Percentiles rank a stretch among this genome's conserved stretches.
Conservation (phyloP, 2,888 invertebrate genomes). For the Philonicus albiceps region DNA sequence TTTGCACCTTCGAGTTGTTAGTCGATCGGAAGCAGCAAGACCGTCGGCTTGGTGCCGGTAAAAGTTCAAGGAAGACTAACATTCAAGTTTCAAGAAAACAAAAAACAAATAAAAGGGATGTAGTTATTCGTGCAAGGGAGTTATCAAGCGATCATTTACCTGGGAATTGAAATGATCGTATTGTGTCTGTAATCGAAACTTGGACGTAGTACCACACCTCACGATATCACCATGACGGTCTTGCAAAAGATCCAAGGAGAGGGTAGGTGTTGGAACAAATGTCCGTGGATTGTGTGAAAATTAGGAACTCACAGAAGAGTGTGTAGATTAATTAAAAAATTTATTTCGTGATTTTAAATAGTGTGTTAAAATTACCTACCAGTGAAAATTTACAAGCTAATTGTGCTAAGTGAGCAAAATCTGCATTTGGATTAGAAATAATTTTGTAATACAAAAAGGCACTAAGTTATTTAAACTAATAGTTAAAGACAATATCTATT, state of each 20-base stretch:
- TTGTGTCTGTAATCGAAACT: neutral
- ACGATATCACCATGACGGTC: conserved; percentile 7
- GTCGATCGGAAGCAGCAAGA: neutral
- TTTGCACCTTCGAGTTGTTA: neutral
- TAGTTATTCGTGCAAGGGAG: neutral
- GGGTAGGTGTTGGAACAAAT: neutral
- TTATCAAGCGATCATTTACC: neutral
- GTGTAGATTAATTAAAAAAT: neutral
- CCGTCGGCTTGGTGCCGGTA: neutral
- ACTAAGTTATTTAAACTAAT: no score
- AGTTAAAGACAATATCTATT: neutral
- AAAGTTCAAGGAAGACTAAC: neutral
- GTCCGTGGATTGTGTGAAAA: neutral
- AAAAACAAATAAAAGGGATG: no score
- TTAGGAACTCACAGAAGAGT: neutral
- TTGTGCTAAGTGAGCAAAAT: neutral
- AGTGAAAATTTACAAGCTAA: neutral
- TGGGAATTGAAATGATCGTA: neutral
- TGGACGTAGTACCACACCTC: neutral
- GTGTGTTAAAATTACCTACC: neutral
- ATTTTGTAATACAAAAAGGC: neutral
- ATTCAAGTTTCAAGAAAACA: neutral
- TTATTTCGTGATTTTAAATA: neutral
- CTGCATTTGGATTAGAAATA: neutral
- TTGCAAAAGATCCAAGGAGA: neutral